Evolutionary conservation across 2,888 invertebrate genomes (phyloP).

Genomic region (Oxyteleia sp.): DNA sequence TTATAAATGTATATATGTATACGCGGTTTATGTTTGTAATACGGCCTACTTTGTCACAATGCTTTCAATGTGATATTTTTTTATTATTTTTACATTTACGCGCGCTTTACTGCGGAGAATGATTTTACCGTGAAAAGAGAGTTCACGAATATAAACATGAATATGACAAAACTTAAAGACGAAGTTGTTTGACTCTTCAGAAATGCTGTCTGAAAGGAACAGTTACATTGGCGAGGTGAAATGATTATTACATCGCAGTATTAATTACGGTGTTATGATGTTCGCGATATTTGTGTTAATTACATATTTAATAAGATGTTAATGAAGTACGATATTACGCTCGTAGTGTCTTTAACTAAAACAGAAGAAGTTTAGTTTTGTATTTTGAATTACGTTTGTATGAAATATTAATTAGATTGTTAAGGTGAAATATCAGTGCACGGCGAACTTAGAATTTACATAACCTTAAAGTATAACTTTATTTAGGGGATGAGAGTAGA

Average conservation of each 20-base stretch:
- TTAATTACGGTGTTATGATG: slow-evolving; percentile 20
- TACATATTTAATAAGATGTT: slow-evolving; percentile 30
- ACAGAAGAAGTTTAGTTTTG: slow-evolving; percentile 3
- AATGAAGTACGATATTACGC: slow-evolving; percentile 19
- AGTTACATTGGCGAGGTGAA: slow-evolving; percentile 3
- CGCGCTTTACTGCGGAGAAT: slow-evolving; percentile 31
- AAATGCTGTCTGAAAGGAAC: slow-evolving; percentile 15
- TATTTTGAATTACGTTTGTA: not conserved
- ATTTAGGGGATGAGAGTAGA: too few relatives aligned
- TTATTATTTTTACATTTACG: slow-evolving; percentile 73
- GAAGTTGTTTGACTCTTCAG: slow-evolving; percentile 26
- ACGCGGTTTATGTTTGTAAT: slow-evolving; percentile 65
- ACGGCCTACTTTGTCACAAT: slow-evolving; percentile 73
- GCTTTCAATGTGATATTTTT: slow-evolving; percentile 71
- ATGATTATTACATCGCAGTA: slow-evolving; percentile 22
- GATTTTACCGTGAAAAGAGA: slow-evolving; percentile 36
- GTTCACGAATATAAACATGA: slow-evolving; percentile 38
- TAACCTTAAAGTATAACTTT: too few relatives aligned
- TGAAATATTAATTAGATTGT: slow-evolving; percentile 22
- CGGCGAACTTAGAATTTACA: too few relatives aligned
- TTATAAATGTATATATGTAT: slow-evolving; percentile 24
- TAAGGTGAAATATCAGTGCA: too few relatives aligned
- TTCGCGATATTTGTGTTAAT: slow-evolving; percentile 21
- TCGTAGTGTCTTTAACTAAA: slow-evolving; percentile 4
- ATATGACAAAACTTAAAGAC: slow-evolving; percentile 21